Evolutionary conservation across 2,797 vertebrate species (phyloP).

Genomic region (Cynopterus sphinx): DNA sequence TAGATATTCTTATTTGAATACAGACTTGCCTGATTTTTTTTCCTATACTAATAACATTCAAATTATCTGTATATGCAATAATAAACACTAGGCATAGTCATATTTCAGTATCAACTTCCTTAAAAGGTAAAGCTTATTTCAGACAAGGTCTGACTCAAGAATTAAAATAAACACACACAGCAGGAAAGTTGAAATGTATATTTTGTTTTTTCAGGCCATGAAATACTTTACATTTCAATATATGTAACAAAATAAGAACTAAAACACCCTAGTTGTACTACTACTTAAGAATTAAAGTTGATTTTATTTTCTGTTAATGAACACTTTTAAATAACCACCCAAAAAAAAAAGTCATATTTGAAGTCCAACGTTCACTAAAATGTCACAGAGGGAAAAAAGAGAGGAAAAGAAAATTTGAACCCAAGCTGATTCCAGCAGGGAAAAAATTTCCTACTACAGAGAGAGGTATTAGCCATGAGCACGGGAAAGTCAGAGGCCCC

Average conservation of each 20-base stretch:
- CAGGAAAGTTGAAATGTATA: background rate
- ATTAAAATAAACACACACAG: constrained; percentile 42
- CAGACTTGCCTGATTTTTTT: background rate
- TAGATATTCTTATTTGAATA: background rate
- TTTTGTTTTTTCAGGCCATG: constrained; percentile 23
- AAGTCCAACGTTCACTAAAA: constrained; percentile 34
- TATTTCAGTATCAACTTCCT: background rate
- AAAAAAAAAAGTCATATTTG: background rate
- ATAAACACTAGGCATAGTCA: constrained; percentile 8
- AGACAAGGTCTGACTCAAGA: background rate
- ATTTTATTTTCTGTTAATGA: constrained; percentile 8
- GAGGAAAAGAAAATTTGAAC: background rate
- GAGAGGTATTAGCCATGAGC: background rate
- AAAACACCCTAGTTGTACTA: background rate
- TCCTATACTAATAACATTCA: background rate
- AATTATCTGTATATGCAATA: background rate
- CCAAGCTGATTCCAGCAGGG: background rate
- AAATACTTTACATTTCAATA: background rate
- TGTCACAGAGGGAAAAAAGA: background rate
- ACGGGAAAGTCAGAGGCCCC: background rate
- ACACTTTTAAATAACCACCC: constrained; percentile 1
- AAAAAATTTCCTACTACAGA: background rate
- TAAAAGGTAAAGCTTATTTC: constrained; percentile 46
- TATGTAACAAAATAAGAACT: constrained; percentile 8
- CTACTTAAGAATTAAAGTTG: background rate